Conservation (phyloP, 2,113 vertebrate species). For the Passer domesticus region DNA sequence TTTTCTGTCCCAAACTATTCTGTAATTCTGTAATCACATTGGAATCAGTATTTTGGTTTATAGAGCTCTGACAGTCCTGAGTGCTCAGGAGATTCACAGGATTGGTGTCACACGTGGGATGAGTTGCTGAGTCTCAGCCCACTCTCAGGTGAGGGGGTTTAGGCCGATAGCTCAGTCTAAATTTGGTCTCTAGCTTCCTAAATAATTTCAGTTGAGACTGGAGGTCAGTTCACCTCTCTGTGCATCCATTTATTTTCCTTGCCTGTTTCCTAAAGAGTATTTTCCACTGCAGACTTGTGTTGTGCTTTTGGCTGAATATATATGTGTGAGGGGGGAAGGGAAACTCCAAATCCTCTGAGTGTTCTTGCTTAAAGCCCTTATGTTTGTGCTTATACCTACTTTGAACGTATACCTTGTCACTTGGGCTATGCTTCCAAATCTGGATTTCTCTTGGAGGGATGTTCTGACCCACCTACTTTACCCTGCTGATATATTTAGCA, state of each 20-base stretch:
- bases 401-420: background rate
- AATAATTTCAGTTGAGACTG: background rate
- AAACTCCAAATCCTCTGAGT: constrained; percentile 14
- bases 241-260: background rate
- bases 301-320: background rate
- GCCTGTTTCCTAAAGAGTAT: background rate
- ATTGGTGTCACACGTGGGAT: background rate
- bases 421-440: constrained; percentile 58
- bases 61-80: background rate
- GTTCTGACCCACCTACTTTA: constrained; percentile 69
- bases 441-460: constrained; percentile 67
- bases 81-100: background rate
- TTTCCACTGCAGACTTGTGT: background rate
- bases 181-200: background rate
- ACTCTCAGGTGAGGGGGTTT: background rate
- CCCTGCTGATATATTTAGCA: constrained; percentile 59
- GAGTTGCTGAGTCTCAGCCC: background rate
- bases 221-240: background rate
- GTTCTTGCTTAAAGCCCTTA: constrained; percentile 9
- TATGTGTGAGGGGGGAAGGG: background rate
- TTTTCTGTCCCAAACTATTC: background rate
- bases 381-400: background rate
- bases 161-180: accelerated
- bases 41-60: background rate
- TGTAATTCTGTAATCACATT: accelerated